Evolutionary conservation across 2,888 invertebrate species (phyloP).

Genomic region (Hyles lineata): DNA sequence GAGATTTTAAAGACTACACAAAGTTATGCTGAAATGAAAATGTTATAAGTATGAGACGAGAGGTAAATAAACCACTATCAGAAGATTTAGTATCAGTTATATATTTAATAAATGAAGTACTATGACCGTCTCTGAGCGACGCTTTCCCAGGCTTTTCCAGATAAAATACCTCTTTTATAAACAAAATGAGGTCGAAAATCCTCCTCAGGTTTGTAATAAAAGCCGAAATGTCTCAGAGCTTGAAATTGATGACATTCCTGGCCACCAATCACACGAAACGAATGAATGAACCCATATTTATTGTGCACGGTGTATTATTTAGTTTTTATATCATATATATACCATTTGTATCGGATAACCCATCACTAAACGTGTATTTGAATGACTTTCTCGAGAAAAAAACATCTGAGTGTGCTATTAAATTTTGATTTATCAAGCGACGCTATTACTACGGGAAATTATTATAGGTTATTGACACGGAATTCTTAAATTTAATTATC

Average conservation of each 20-base stretch:
- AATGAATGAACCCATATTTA: conserved; percentile 3
- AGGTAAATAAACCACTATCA: no score
- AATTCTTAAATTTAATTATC: conserved; percentile 23
- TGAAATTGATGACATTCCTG: neutral
- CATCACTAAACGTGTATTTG: conserved; percentile 26
- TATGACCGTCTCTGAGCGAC: no score
- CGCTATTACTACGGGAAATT: conserved; percentile 26
- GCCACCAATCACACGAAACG: neutral
- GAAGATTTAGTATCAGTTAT: no score
- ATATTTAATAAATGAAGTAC: no score
- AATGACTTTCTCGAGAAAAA: conserved; percentile 26
- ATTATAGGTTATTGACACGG: conserved; percentile 29
- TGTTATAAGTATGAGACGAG: no score
- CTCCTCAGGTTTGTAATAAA: neutral
- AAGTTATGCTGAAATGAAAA: no score
- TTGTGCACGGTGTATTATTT: conserved; percentile 2
- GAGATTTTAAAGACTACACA: no score
- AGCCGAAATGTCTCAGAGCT: neutral
- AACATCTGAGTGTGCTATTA: conserved; percentile 28
- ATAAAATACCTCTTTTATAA: no score
- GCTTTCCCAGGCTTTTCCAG: no score
- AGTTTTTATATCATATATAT: neutral
- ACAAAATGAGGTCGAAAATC: no score
- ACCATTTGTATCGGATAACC: conserved; percentile 12
- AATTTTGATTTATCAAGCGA: conserved; percentile 28